Evolutionary conservation across 2,113 vertebrate species (phyloP).

Genomic region (Lontra canadensis): DNA sequence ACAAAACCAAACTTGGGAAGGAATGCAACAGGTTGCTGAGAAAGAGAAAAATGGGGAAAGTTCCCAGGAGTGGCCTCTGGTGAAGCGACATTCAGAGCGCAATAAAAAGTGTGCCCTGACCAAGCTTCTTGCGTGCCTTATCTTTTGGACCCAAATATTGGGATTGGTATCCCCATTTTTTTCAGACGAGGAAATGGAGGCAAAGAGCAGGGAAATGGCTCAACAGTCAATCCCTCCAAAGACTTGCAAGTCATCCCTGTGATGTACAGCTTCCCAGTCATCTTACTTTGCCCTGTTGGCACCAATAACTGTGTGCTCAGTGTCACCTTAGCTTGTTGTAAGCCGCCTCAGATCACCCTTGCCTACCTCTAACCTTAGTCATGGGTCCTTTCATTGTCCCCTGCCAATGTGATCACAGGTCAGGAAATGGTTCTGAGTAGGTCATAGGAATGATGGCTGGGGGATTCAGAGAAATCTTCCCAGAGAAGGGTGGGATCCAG

Average conservation of each 20-base stretch:
- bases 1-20: neutral
- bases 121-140: neutral
- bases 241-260: neutral
- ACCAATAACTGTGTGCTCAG: neutral
- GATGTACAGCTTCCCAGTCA: neutral
- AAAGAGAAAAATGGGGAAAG: neutral
- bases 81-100: neutral
- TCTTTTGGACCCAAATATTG: neutral
- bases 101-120: neutral
- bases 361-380: neutral
- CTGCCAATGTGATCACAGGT: neutral
- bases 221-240: neutral
- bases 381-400: neutral
- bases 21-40: neutral
- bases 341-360: neutral
- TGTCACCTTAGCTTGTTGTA: neutral
- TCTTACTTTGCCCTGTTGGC: neutral
- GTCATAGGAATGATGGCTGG: neutral
- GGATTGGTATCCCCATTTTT: neutral
- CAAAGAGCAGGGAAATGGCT: constrained; percentile 3
- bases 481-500: neutral
- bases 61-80: neutral
- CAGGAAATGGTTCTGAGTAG: neutral
- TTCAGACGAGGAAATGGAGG: constrained; percentile 39
- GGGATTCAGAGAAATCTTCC: neutral